Conservation (phyloP, 2,113 vertebrate species). For the Pluvianellus socialis region DNA sequence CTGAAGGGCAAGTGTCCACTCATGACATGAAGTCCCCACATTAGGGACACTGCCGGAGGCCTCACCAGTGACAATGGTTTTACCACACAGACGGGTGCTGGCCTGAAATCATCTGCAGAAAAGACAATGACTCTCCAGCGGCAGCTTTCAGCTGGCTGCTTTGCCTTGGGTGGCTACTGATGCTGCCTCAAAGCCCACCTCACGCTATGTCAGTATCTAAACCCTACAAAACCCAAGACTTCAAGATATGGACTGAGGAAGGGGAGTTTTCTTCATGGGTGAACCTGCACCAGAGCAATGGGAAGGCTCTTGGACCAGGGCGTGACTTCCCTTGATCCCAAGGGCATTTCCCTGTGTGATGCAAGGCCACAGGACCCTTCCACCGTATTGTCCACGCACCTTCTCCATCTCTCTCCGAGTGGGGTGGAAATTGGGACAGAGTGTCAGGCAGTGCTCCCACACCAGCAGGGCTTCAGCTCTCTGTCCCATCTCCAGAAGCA, state of each 20-base stretch:
- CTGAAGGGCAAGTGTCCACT: background rate
- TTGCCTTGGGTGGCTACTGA: background rate
- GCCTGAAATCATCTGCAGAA: background rate
- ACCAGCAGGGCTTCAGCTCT: constrained; percentile 78
- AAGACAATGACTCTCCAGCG: background rate
- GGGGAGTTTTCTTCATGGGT: background rate
- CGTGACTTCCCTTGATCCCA: rapidly evolving
- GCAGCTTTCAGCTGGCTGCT: background rate
- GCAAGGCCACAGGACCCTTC: background rate
- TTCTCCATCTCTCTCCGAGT: constrained; percentile 78
- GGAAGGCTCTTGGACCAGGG: background rate
- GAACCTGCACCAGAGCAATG: rapidly evolving
- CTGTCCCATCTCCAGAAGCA: constrained; percentile 82
- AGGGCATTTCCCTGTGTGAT: background rate
- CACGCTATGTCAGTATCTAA: background rate
- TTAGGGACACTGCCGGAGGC: background rate
- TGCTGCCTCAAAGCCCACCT: background rate
- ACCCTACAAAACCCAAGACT: background rate
- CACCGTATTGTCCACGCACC: background rate
- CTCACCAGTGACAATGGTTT: background rate
- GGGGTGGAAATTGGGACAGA: constrained; percentile 76
- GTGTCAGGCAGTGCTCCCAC: constrained; percentile 81
- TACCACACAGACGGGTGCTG: background rate
- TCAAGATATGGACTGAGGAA: background rate
- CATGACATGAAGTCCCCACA: background rate